Base-by-base conservation (phyloP, 1,140 invertebrate species). In the Nasonia longicornis region DNA sequence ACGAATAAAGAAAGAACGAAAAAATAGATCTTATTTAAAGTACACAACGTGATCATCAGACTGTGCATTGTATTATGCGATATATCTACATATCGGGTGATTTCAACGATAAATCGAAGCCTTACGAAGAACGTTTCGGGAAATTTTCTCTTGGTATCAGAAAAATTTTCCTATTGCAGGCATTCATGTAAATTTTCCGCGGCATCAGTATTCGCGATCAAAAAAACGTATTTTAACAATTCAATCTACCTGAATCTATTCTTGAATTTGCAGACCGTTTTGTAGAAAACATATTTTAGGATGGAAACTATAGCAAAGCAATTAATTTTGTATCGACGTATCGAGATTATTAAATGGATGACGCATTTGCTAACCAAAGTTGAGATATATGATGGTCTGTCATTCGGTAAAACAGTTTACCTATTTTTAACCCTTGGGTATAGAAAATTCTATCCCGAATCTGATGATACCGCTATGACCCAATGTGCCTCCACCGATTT, bases 41-140 rank as follows among this genome's bases (percentile, higher is more conserved):
- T 22, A 35, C 48, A 72, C 35, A 79, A 79, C 64, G 71, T 69
- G 72, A 75, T 75, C 72, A 58, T 67, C 64, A 80, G 63, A 74
- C 72, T 80, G 79, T 75, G 79, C 71, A 75, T 74, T 75, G 66
- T 75, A 58, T 69, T 69, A 52, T 69, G 16, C 16, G 20, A 70
- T 70, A 77, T 77, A 52, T 70, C 31, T 58, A 26, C 63, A 42
- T 42, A 71, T 22, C 26, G 77, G 48, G 52, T 66, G 67, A 78
- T 10, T 71, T 78, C 6, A 71, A 67, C 7, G 77, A 35, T 45
- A 38, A 77, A 67, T 67, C 14, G 3, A 42, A 69, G 76, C 64
- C 64, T 69, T 10, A 69, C n/a, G 14, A 77, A 42, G 12, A 38
- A 31, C 22, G 38, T 77, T 20, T n/a, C 52, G 16, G 52, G 16